Base-by-base conservation (phyloP, 2,113 vertebrate genomes). In the Plotosus lineatus region DNA sequence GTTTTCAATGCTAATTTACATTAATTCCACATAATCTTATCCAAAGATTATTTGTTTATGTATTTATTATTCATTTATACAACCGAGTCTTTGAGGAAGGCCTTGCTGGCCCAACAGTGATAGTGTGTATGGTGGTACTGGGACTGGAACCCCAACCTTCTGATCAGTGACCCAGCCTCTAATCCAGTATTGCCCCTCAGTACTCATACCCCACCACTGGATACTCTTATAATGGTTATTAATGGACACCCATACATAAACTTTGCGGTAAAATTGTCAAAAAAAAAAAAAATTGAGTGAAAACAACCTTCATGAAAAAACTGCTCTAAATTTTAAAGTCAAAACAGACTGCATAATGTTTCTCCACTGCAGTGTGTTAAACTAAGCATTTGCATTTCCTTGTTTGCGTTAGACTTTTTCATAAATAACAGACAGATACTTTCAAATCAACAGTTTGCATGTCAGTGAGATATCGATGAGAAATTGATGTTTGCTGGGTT, bases 381-480 rank as follows among this genome's bases (percentile, higher is more conserved):
- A 68, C 65, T 44, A 68, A 26, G 38, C 40, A 68, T 71, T 71
- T 48, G 28, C 44, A 48, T 46, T 71, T 48, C 68, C 31, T 48
- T 26, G 48, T 71, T 71, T 28, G 12, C 4, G 46, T 48, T 48
- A 19, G 15, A 71, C 48, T 48, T 71, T 19, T 71, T 46, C 42
- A 31, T 71, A n/a, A n/a, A n/a, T n/a, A n/a, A 31, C 14, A 31
- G 42, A n/a, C 68, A 71, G 66, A 71, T 7, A 4, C 14, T 17
- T 46, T 69, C 28, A n/a, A n/a, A 69, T 46, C 66, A 48, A 71
- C 26, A 48, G 19, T 48, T 71, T 71, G 48, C 14, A 48, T 31
- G 68, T 71, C 7, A 0, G n/a, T 2, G 42, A 26, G 42, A 69
- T 69, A 44, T 46, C 42, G 66, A 46, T 14, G 42, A 69, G 42